Conservation (phyloP, 2,797 vertebrate genomes). For the Lepilemur ruficaudatus region DNA sequence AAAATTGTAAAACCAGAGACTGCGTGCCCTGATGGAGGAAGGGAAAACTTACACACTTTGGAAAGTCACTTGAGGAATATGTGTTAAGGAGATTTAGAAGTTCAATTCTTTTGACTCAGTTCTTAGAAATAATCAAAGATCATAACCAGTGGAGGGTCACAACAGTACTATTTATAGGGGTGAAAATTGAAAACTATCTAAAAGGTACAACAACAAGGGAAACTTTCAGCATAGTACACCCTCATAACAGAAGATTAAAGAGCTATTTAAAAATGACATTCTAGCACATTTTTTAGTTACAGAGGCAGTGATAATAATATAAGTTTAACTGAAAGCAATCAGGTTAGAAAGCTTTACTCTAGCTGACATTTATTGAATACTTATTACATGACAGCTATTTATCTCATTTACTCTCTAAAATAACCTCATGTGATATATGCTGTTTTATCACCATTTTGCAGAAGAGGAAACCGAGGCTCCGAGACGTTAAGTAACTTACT, state of each 20-base stretch:
- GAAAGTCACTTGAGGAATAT: not conserved
- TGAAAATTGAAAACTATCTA: not conserved
- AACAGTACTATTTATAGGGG: not conserved
- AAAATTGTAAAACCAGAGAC: not conserved
- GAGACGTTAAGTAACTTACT: not conserved
- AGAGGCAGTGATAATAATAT: not conserved
- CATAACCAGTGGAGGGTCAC: not conserved
- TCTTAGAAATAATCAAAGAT: not conserved
- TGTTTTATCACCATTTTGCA: not conserved
- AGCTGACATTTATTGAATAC: not conserved
- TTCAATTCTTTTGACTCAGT: not conserved
- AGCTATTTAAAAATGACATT: not conserved
- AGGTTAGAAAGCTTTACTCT: not conserved
- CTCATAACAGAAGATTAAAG: not conserved
- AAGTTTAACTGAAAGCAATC: not conserved
- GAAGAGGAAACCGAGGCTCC: not conserved
- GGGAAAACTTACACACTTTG: not conserved
- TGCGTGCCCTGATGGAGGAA: fast-evolving
- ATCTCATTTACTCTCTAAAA: not conserved
- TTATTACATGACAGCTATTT: not conserved
- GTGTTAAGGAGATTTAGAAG: not conserved
- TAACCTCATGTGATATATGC: not conserved
- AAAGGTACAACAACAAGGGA: not conserved
- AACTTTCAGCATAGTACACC: not conserved
- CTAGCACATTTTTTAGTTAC: not conserved